Conservation (phyloP, 2,888 invertebrate genomes). For the Chromoteleia sp. region DNA sequence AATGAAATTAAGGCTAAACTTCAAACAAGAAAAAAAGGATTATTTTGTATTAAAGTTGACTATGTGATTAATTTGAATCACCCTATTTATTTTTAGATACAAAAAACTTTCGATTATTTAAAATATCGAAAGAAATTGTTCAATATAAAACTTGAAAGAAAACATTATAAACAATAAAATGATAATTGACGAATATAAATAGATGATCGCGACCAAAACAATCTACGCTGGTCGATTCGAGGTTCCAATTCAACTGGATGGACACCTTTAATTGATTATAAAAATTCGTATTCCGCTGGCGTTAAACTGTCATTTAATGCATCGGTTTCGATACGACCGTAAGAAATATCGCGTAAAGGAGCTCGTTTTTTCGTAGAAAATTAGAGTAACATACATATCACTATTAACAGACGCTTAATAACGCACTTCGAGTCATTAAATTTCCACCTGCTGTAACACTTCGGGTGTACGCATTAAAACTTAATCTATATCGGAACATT, state of each 20-base stretch:
- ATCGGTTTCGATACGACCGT: conserved; percentile 14
- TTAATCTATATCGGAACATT: conserved; percentile 48
- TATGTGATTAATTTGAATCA: no score
- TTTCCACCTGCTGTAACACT: conserved; percentile 59
- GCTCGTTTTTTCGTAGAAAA: conserved; percentile 1
- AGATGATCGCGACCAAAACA: background rate
- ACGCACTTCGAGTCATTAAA: conserved; percentile 44
- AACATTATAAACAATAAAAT: background rate
- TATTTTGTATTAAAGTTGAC: no score
- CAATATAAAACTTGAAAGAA: background rate
- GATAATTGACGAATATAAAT: background rate
- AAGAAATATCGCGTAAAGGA: background rate
- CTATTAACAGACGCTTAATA: conserved; percentile 40
- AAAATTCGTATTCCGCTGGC: background rate
- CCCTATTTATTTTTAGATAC: no score
- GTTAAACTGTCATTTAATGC: background rate
- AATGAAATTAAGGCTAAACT: no score
- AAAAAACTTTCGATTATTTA: no score
- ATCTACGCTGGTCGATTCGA: background rate
- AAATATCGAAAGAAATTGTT: background rate
- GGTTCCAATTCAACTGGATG: background rate
- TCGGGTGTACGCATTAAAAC: conserved; percentile 9
- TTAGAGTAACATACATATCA: conserved; percentile 49
- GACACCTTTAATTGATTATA: background rate
- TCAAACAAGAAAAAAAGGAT: no score